Percentiles rank a stretch among this genome's conserved stretches.
Conservation (phyloP, 2,113 vertebrate species). For the Acinonyx jubatus region DNA sequence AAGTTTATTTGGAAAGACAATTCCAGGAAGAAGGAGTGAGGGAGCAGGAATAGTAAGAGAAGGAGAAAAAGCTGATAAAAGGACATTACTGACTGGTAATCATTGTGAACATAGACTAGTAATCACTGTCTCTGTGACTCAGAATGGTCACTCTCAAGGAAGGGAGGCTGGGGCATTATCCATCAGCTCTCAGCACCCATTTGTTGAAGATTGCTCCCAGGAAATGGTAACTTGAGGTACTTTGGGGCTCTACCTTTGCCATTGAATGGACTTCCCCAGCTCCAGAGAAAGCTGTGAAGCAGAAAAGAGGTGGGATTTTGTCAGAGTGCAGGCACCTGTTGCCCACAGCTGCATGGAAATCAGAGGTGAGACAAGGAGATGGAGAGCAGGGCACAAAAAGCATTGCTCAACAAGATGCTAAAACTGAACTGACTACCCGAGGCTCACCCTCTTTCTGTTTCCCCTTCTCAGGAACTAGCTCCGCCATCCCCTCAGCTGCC, state of each 20-base stretch:
- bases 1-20: neutral
- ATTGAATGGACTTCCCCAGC: neutral
- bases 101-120: neutral
- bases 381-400: neutral
- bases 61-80: neutral
- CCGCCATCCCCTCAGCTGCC: neutral
- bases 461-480: neutral
- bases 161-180: neutral
- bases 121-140: neutral
- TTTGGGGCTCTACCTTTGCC: neutral
- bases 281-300: neutral
- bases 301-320: neutral
- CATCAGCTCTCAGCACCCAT: neutral
- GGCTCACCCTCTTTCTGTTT: neutral
- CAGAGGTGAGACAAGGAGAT: neutral
- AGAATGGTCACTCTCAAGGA: neutral
- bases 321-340: neutral
- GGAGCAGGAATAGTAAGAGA: neutral
- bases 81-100: neutral
- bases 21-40: conserved; percentile 8
- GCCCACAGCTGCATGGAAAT: neutral
- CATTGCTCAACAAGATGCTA: neutral
- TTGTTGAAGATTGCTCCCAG: neutral
- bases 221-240: neutral
- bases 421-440: neutral